These are phyloP conservation scores for Atlantisia rogersi DNA, from an alignment of 2,113 vertebrate species.

Conservation along the genomic window DNA sequence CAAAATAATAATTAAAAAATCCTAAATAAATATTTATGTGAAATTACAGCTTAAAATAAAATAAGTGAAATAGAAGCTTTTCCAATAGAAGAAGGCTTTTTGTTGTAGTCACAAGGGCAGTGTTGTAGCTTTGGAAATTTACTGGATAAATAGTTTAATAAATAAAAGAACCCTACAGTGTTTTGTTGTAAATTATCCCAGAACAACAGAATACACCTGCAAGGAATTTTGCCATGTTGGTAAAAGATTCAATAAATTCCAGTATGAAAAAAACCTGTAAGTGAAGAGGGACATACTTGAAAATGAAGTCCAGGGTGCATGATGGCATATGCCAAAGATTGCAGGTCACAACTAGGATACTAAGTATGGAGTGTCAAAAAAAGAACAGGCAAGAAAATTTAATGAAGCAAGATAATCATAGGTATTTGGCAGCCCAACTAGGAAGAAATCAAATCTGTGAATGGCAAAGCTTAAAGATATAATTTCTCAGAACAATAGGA, in stretches of 20 bases:
- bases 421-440: not conserved
- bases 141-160: not conserved
- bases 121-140: not conserved
- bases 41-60: conserved; percentile 14
- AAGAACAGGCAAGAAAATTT: not conserved
- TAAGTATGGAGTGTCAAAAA: not conserved
- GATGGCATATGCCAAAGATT: not conserved
- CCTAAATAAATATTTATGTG: not conserved
- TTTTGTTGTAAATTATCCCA: not conserved
- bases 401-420: not conserved
- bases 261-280: not conserved
- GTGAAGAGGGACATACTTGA: not conserved
- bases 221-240: not conserved
- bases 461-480: not conserved
- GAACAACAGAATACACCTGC: not conserved
- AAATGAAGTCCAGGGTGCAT: not conserved
- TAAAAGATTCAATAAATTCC: not conserved
- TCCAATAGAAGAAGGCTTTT: not conserved
- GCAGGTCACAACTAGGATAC: not conserved
- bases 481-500: not conserved
- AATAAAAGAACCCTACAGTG: not conserved
- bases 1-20: not conserved
- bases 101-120: not conserved
- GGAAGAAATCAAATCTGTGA: not conserved
- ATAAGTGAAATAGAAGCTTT: not conserved